phyloP scores from a whole-genome alignment of 2,113 vertebrate genomes.

The Oostethus manadensis region DNA sequence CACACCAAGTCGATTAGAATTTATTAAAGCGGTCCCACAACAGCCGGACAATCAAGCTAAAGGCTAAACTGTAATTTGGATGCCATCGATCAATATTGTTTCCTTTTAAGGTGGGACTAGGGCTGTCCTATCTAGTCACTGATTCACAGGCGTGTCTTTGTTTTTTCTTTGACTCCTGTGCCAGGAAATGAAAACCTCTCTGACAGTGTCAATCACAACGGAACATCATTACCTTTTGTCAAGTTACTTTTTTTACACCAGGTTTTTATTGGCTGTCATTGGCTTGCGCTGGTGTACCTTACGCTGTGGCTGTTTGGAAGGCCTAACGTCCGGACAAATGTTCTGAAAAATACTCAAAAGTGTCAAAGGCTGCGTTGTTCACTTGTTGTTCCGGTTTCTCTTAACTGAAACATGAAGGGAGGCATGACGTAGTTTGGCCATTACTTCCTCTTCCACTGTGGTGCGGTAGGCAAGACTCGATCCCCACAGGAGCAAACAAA shows the following conservation, averaged over 20 bases:
- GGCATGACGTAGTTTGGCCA: conserved; percentile 34
- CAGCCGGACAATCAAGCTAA: too few relatives aligned
- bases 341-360: conserved; percentile 44
- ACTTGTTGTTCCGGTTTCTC: conserved; percentile 57
- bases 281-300: background rate
- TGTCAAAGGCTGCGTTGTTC: conserved; percentile 63
- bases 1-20: too few relatives aligned
- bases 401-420: conserved; percentile 70
- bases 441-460: conserved; percentile 64
- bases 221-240: background rate
- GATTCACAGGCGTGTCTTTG: too few relatives aligned
- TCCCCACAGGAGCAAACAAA: conserved; percentile 53
- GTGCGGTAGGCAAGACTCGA: conserved; percentile 47
- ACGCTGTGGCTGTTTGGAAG: conserved; percentile 19
- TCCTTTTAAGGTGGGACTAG: too few relatives aligned
- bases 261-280: background rate
- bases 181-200: too few relatives aligned
- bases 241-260: background rate
- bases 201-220: background rate
- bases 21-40: too few relatives aligned
- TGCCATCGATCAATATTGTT: too few relatives aligned
- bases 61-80: too few relatives aligned
- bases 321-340: conserved; percentile 39
- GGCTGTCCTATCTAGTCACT: too few relatives aligned
- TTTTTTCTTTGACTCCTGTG: too few relatives aligned